Percentiles rank a stretch among this genome's conserved stretches.
Evolutionary conservation across 2,888 invertebrate genomes (phyloP).

Genomic region (Nemotelus nigrinus): DNA sequence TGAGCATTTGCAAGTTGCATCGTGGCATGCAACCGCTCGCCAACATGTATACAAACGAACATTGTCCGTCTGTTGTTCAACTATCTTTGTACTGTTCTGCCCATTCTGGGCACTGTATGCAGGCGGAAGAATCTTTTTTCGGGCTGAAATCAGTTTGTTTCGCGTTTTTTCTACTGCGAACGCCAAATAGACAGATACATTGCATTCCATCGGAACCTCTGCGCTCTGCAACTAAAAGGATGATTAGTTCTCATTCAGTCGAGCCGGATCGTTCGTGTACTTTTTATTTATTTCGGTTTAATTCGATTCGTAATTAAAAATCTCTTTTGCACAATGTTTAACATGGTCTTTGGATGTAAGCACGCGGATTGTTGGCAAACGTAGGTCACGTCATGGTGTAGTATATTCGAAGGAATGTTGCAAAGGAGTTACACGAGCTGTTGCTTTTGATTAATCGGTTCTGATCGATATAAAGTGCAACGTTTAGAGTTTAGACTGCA

Average conservation of each 20-base stretch:
- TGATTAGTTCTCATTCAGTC: constrained; percentile 19
- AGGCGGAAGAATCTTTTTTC: constrained; percentile 34
- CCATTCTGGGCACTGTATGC: neutral
- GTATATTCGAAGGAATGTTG: constrained; percentile 37
- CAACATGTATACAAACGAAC: constrained; percentile 19
- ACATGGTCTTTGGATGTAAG: constrained; percentile 36
- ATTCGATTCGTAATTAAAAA: constrained; percentile 45
- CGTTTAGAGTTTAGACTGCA: constrained; percentile 11
- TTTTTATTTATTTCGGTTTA: constrained; percentile 35
- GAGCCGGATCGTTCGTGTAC: neutral
- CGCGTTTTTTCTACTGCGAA: constrained; percentile 7
- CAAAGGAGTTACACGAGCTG: constrained; percentile 32
- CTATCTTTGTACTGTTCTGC: constrained; percentile 12
- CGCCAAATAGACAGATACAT: constrained; percentile 27
- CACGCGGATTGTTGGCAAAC: constrained; percentile 24
- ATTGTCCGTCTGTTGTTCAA: neutral
- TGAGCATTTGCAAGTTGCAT: constrained; percentile 4
- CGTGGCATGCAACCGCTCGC: constrained; percentile 38
- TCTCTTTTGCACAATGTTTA: constrained; percentile 40
- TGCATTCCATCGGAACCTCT: neutral
- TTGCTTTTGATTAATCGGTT: constrained; percentile 34
- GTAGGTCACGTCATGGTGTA: constrained; percentile 38
- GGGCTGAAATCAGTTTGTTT: constrained; percentile 33
- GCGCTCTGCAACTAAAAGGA: neutral
- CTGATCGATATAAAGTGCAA: constrained; percentile 15